phyloP scores from a whole-genome alignment of 2,888 invertebrate species.

The Acanthosoma haemorrhoidale region DNA sequence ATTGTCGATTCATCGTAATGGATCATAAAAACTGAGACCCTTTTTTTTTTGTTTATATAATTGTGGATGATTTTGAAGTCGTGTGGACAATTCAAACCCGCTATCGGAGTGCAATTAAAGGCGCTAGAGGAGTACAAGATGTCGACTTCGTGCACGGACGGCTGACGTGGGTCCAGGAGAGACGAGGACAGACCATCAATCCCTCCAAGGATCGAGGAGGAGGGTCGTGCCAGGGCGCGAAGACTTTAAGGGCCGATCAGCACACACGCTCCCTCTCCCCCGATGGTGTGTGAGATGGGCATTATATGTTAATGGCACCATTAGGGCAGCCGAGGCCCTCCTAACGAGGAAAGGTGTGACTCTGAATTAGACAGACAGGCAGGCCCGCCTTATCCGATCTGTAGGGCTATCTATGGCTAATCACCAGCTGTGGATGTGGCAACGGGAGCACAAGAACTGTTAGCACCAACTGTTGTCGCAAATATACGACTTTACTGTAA shows the following conservation, averaged over 20 bases:
- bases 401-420: not conserved
- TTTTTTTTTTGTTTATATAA: too few species aligned
- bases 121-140: not conserved
- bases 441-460: too few species aligned
- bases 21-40: too few species aligned
- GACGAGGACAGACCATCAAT: conserved; percentile 10
- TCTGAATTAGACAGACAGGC: not conserved
- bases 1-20: too few species aligned
- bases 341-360: conserved; percentile 7
- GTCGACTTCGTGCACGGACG: not conserved
- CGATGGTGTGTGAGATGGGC: conserved; percentile 8
- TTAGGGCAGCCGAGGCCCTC: not conserved
- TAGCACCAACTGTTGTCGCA: too few species aligned
- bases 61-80: too few species aligned
- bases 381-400: not conserved
- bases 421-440: not conserved
- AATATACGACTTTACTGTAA: not conserved
- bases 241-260: not conserved
- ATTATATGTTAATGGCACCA: conserved; percentile 26
- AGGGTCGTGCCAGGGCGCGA: not conserved
- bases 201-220: too few species aligned
- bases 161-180: not conserved
- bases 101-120: too few species aligned
- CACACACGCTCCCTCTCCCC: not conserved
- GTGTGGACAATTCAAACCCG: too few species aligned